Conservation (phyloP, 2,888 invertebrate species). For the Dicranocentrus wangi region DNA sequence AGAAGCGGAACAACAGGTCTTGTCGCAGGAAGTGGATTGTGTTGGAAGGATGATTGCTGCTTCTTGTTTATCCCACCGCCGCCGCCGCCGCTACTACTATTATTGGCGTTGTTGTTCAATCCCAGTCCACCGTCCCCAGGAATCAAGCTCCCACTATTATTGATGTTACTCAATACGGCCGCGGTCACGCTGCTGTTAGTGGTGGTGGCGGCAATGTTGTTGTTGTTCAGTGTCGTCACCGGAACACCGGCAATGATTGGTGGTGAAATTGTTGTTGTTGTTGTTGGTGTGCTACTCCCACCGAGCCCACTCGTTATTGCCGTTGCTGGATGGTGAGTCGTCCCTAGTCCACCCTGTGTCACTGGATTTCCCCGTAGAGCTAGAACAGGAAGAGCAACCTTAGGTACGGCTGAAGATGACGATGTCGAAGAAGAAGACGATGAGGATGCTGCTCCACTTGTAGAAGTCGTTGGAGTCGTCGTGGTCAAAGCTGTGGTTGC, state of each 20-base stretch:
- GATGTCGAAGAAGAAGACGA: slow-evolving; percentile 34
- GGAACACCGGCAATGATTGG: slow-evolving; percentile 54
- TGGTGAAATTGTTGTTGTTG: slow-evolving; percentile 35
- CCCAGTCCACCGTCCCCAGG: slow-evolving; percentile 39
- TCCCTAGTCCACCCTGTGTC: slow-evolving; percentile 15
- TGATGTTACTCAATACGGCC: slow-evolving; percentile 43
- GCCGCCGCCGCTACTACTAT: slow-evolving; percentile 30
- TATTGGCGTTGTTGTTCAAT: slow-evolving; percentile 49
- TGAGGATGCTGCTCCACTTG: slow-evolving; percentile 50
- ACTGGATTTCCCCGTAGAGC: slow-evolving; percentile 26
- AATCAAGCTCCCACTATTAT: slow-evolving; percentile 23
- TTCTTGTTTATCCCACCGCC: slow-evolving; percentile 34
- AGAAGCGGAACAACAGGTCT: slow-evolving; percentile 54
- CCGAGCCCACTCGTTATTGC: slow-evolving; percentile 17
- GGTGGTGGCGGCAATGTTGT: slow-evolving; percentile 54
- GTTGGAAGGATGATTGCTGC: slow-evolving; percentile 50
- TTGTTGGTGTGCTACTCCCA: slow-evolving; percentile 32
- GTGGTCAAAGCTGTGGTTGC: slow-evolving; percentile 68
- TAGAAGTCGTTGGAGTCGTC: slow-evolving; percentile 62
- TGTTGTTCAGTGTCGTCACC: slow-evolving; percentile 57
- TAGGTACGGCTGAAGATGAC: slow-evolving; percentile 56
- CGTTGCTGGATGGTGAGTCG: slow-evolving; percentile 4
- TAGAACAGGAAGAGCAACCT: slow-evolving; percentile 54
- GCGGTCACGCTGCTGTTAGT: slow-evolving; percentile 54
- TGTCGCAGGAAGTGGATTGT: slow-evolving; percentile 60